Percentiles rank a stretch among this genome's conserved stretches.
These are phyloP conservation scores for Apis florea DNA, from an alignment of 1,140 invertebrate species.

Conservation along the genomic window DNA sequence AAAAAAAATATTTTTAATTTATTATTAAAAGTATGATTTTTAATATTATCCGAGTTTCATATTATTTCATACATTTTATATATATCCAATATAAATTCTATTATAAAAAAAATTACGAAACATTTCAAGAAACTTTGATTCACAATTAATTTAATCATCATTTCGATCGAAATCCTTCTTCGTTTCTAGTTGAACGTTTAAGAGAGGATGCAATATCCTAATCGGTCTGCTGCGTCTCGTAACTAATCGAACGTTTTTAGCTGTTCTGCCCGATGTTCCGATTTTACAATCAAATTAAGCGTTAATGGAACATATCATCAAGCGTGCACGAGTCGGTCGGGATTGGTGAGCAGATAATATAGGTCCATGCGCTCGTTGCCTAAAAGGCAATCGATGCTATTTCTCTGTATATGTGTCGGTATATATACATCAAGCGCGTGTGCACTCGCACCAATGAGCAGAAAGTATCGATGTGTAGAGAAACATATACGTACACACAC, in stretches of 20 bases:
- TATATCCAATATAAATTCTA: not conserved
- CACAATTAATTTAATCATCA: not conserved
- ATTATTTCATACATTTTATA: too few relatives aligned
- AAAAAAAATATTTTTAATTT: not conserved
- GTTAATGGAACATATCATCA: conserved; percentile 46
- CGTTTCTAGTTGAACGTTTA: not conserved
- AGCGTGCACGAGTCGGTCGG: conserved; percentile 20
- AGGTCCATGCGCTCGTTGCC: conserved; percentile 33
- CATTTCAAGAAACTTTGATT: not conserved
- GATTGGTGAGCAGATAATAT: conserved; percentile 41
- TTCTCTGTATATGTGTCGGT: conserved; percentile 24
- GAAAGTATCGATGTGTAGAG: not conserved
- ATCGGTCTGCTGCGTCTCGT: not conserved
- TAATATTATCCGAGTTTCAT: too few relatives aligned
- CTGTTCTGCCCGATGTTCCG: not conserved
- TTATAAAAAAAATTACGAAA: not conserved
- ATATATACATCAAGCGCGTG: not conserved
- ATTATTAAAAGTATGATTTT: too few relatives aligned
- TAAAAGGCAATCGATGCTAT: conserved; percentile 56
- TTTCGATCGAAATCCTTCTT: not conserved
- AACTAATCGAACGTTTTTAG: conserved; percentile 20
- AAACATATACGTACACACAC: not conserved
- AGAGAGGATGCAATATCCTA: not conserved
- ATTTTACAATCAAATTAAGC: conserved; percentile 47
- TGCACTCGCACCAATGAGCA: not conserved